Percentiles rank a stretch among this genome's conserved stretches.
These are phyloP conservation scores for Zeus faber DNA, from an alignment of 2,113 vertebrate genomes.

Conservation along the genomic window DNA sequence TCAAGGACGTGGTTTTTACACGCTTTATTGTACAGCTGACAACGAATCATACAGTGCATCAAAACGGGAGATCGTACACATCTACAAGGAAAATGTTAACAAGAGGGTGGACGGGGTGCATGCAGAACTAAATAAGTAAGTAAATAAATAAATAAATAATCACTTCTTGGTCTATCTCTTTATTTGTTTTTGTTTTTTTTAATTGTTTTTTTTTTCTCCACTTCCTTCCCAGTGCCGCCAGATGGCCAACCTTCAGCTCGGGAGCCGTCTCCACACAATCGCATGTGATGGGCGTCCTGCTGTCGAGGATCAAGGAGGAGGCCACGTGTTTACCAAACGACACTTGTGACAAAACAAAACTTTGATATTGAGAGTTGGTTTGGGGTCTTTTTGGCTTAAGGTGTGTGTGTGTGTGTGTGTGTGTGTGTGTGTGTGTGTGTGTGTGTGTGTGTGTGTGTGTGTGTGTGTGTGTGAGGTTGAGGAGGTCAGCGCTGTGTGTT, in stretches of 20 bases:
- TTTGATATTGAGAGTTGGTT: slow-evolving; percentile 17
- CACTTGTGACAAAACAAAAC: slow-evolving; percentile 55
- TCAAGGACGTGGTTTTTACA: slow-evolving; percentile 59
- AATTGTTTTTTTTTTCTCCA: too few species aligned
- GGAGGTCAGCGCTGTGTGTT: slow-evolving; percentile 19
- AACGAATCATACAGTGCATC: slow-evolving; percentile 70
- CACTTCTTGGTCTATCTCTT: slow-evolving; percentile 20
- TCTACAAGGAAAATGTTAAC: slow-evolving; percentile 68
- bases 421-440: slow-evolving; percentile 76
- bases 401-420: slow-evolving; percentile 50
- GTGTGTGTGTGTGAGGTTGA: slow-evolving; percentile 30
- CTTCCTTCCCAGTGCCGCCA: slow-evolving; percentile 65
- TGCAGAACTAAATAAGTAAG: slow-evolving; percentile 61
- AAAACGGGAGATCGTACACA: slow-evolving; percentile 72
- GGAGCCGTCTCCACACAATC: slow-evolving; percentile 70
- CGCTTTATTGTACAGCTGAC: slow-evolving; percentile 72
- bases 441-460: not conserved
- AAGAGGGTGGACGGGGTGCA: slow-evolving; percentile 74
- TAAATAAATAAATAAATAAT: not conserved
- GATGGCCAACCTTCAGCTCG: slow-evolving; percentile 68
- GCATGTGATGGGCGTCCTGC: slow-evolving; percentile 75
- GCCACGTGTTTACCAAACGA: slow-evolving; percentile 72
- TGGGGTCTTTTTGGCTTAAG: slow-evolving; percentile 9
- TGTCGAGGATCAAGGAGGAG: slow-evolving; percentile 83
- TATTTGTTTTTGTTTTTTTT: too few species aligned